Evolutionary conservation across 53 echinoderm and acorn worm species (phyloP).

Genomic region (Pentamera pediparva): DNA sequence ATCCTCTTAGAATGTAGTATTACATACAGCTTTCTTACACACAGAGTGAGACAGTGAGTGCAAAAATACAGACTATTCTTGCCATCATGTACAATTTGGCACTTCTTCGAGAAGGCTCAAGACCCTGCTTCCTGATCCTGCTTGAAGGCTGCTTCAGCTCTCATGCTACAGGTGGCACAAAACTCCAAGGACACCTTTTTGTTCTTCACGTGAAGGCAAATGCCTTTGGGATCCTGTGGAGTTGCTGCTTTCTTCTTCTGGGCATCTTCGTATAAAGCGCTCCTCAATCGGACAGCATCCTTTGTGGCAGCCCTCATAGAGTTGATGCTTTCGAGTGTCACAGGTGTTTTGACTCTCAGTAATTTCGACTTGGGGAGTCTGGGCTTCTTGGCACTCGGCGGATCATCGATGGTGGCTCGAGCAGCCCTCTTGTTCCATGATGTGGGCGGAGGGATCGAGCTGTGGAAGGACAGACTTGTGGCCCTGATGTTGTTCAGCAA

Average conservation of each 20-base stretch:
- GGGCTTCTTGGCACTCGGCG: not conserved
- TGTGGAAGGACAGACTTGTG: constrained; percentile 39
- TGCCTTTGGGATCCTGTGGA: constrained; percentile 34
- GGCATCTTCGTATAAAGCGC: constrained; percentile 20
- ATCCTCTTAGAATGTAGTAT: no score
- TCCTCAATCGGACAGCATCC: not conserved
- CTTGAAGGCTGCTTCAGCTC: constrained; percentile 38
- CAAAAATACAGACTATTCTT: constrained; percentile 12
- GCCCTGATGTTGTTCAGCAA: constrained; percentile 58
- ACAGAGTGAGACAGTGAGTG: not conserved
- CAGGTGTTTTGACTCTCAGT: constrained; percentile 2
- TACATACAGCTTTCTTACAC: no score
- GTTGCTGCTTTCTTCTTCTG: constrained; percentile 5
- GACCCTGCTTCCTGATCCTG: not conserved
- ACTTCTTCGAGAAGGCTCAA: no score
- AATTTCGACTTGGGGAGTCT: not conserved
- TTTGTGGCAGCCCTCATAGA: not conserved
- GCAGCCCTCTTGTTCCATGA: not conserved
- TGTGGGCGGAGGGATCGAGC: not conserved
- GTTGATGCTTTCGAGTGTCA: constrained; percentile 9
- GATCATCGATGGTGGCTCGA: not conserved
- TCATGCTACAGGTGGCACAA: constrained; percentile 56
- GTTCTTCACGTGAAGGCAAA: constrained; percentile 69
- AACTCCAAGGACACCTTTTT: constrained; percentile 64
- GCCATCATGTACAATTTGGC: no score